A percentile compares a stretch with the other conserved stretches of the same genome.
Conservation (phyloP, 2,888 invertebrate species). For the Hoplodrina blanda region DNA sequence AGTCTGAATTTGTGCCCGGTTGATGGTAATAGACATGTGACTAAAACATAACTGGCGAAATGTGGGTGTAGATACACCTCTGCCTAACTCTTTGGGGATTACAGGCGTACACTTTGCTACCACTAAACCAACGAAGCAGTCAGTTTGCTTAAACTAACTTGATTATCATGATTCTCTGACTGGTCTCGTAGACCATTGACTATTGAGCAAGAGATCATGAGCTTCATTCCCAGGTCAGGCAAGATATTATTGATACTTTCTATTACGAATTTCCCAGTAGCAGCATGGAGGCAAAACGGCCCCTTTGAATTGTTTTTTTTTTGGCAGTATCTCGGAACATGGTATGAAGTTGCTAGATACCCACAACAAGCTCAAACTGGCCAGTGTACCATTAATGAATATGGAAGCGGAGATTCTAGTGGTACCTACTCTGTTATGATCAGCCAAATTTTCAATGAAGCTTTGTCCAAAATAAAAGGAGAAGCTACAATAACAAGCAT, state of each 20-base stretch:
- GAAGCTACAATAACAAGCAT: conserved; percentile 83
- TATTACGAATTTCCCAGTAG: not conserved
- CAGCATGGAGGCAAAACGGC: not conserved
- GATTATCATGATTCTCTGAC: too few relatives aligned
- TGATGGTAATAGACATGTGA: too few relatives aligned
- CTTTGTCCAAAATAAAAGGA: conserved; percentile 86
- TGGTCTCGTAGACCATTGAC: too few relatives aligned
- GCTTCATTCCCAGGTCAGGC: not conserved
- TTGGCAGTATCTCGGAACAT: conserved; percentile 83
- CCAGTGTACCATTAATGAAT: conserved; percentile 91
- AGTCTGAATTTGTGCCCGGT: too few relatives aligned
- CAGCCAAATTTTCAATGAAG: conserved; percentile 80
- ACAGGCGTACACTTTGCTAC: too few relatives aligned
- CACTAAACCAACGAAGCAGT: too few relatives aligned
- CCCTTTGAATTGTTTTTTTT: not conserved
- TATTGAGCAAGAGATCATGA: not conserved
- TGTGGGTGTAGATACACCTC: too few relatives aligned
- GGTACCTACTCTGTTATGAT: conserved; percentile 69
- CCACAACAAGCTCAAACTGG: conserved; percentile 91
- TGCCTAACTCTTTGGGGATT: too few relatives aligned
- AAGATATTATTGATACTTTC: not conserved
- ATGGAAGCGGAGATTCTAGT: conserved; percentile 71
- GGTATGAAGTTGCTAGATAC: conserved; percentile 92
- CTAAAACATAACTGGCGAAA: too few relatives aligned
- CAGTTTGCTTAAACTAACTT: too few relatives aligned